Base-by-base conservation (phyloP, 2,113 vertebrate species). In the Cyprinodon brontotheroides region DNA sequence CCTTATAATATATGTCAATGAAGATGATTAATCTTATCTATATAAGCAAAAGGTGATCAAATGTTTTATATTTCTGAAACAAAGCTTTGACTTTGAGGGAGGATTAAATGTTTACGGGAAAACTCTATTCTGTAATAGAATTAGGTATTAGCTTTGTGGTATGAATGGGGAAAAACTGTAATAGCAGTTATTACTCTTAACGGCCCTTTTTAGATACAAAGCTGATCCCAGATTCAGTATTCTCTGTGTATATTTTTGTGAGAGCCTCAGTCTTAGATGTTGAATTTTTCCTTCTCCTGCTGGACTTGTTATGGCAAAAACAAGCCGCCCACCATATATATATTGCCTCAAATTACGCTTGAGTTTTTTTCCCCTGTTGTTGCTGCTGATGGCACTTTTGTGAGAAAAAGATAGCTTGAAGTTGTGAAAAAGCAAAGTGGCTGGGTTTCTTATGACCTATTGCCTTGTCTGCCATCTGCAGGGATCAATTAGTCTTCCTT, bases 401-500 rank as follows among this genome's bases (percentile, higher is more conserved):
- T 72, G 79, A 83, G 82, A 73, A 91, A 90, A 89, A 82, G 84
- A 91, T 80, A 78, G 87, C 74, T n/a, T n/a, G n/a, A 14, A 85
- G 82, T 87, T 79, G 81, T 80, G 82, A 86, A 80, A 89, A 88
- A 86, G 79, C 80, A 90, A 90, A 91, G 85, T 86, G 86, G 82
- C 77, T 63, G 48, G 72, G 79, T 74, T 85, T n/a, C n/a, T 85
- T 83, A 86, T 92, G 90, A 91, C 89, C 92, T 89, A 92, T 90
- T 87, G 87, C 82, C 78, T 86, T 90, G 89, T 92, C 89, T 87
- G 73, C 77, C 79, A 83, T 85, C 89, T 87, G 75, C 71, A 61
- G 84, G 75, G 90, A 92, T 93, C 89, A 92, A 92, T 93, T 93
- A 91, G 91, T 91, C 90, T 92, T 90, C 73, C 76, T 73, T 77